A percentile compares a stretch with the other conserved stretches of the same genome.
phyloP scores from a whole-genome alignment of 2,113 vertebrate species.

The Erythrocercus mccallii region DNA sequence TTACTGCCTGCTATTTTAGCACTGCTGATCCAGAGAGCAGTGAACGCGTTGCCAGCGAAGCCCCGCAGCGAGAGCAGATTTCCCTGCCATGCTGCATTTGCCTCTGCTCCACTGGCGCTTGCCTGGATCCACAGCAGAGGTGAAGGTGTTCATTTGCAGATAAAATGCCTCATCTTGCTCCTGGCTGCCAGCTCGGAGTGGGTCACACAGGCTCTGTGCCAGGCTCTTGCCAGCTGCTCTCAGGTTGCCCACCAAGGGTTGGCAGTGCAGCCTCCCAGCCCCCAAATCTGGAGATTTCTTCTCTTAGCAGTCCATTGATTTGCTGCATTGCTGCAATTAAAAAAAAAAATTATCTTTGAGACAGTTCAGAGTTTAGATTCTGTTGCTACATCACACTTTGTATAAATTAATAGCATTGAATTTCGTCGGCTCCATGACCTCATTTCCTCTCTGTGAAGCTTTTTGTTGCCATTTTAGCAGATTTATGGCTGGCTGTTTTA shows the following conservation, averaged over 20 bases:
- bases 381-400: neutral
- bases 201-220: neutral
- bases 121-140: neutral
- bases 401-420: neutral
- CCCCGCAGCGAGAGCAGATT: neutral
- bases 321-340: neutral
- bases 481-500: neutral
- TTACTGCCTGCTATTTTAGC: neutral
- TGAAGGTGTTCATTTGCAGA: neutral
- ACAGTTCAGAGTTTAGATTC: neutral
- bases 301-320: neutral
- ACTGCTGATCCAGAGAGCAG: accelerated
- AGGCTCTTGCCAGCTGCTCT: neutral
- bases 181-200: neutral
- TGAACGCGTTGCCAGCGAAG: neutral
- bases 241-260: neutral
- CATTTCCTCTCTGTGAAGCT: neutral
- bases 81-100: neutral
- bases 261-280: neutral
- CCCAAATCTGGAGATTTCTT: neutral
- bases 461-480: neutral
- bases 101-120: neutral
- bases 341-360: neutral
- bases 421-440: neutral
- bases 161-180: accelerated